A percentile compares a stretch with the other conserved stretches of the same genome.
Evolutionary conservation across 2,888 invertebrate species (phyloP).

Genomic region (Andrena marginata): DNA sequence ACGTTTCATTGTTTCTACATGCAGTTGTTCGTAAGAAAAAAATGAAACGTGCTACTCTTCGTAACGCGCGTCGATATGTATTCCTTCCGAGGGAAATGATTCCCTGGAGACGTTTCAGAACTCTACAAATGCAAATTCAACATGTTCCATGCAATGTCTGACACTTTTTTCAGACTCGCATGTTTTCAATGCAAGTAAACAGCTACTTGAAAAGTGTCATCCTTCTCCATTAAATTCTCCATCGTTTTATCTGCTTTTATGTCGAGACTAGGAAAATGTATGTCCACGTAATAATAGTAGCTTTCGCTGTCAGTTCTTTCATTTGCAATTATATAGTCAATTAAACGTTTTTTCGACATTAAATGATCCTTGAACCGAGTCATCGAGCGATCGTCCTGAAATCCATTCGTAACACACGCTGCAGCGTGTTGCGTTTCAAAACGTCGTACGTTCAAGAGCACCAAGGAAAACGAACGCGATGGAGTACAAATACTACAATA

Average conservation of each 20-base stretch:
- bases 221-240: no score
- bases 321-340: neutral
- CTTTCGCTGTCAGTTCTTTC: neutral
- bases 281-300: no score
- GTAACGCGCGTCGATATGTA: neutral
- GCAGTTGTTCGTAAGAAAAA: no score
- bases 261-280: no score
- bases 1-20: no score
- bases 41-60: no score
- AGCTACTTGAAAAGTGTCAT: neutral
- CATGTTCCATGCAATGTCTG: neutral
- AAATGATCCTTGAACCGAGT: neutral
- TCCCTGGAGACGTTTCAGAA: neutral
- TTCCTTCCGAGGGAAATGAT: neutral
- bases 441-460: constrained; percentile 50
- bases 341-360: neutral
- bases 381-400: constrained; percentile 26
- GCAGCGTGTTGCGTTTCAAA: constrained; percentile 21
- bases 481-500: constrained; percentile 52
- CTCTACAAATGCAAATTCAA: neutral
- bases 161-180: neutral
- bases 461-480: constrained; percentile 57
- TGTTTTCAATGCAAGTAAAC: neutral
- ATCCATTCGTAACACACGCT: constrained; percentile 5
- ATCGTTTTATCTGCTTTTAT: no score